phyloP scores from a whole-genome alignment of 2,113 vertebrate genomes.

The Oriolus oriolus region DNA sequence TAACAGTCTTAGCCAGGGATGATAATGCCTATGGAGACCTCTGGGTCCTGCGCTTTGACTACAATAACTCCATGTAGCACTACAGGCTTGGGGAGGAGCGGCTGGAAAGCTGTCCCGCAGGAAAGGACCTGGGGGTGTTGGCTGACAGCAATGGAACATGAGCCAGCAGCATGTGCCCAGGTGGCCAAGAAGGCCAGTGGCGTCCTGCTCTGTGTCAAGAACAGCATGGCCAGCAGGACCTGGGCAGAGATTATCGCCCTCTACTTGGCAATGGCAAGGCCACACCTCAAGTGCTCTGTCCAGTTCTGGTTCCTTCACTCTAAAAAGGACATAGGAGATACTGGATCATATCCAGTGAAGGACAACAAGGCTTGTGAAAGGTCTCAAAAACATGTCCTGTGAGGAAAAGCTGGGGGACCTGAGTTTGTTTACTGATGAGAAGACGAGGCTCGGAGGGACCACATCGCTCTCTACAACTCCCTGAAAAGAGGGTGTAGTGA shows the following conservation, averaged over 20 bases:
- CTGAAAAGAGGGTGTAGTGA: neutral
- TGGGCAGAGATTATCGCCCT: too few relatives aligned
- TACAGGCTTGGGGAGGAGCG: accelerated
- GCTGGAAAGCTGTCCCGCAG: neutral
- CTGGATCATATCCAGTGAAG: neutral
- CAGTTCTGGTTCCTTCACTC: neutral
- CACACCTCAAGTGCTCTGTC: too few relatives aligned
- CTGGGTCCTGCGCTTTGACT: neutral
- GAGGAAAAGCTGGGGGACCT: neutral
- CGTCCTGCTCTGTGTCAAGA: neutral
- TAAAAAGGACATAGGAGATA: neutral
- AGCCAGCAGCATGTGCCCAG: neutral
- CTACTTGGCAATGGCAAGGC: neutral
- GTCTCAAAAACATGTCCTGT: neutral
- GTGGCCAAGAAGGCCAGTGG: neutral
- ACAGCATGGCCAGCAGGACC: neutral
- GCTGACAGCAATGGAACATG: neutral
- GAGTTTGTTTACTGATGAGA: neutral
- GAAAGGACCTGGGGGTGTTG: neutral
- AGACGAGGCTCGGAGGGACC: accelerated
- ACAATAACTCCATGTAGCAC: neutral
- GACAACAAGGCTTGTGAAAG: neutral
- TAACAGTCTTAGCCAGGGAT: neutral
- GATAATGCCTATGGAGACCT: neutral
- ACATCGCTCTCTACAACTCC: neutral